Evolutionary conservation across 2,797 vertebrate species (phyloP).

Genomic region (Pteronotus mesoamericanus): DNA sequence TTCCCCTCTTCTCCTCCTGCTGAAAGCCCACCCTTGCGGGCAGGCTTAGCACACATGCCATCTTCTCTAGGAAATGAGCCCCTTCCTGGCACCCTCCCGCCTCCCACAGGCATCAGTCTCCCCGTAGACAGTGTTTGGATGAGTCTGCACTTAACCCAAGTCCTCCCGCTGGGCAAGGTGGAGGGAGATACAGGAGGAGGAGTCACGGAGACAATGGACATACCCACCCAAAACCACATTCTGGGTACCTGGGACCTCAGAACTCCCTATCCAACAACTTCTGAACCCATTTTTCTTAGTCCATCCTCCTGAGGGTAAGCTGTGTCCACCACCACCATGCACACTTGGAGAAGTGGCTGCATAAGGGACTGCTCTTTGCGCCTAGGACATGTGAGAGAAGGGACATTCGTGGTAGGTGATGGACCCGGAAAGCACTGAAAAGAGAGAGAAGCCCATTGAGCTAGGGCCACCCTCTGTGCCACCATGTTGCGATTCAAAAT

Average conservation of each 20-base stretch:
- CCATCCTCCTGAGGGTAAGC: neutral
- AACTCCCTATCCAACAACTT: neutral
- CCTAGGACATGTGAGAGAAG: neutral
- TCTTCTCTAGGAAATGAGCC: neutral
- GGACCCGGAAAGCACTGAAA: neutral
- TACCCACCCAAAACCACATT: neutral
- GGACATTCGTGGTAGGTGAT: neutral
- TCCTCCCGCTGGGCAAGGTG: neutral
- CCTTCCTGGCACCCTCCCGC: neutral
- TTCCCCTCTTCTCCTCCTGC: neutral
- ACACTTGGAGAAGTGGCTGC: neutral
- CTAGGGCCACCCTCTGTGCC: neutral
- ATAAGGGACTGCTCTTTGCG: neutral
- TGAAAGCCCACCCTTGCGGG: neutral
- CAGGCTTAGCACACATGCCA: neutral
- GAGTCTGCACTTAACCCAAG: neutral
- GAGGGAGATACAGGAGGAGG: neutral
- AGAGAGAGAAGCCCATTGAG: neutral
- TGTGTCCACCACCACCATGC: neutral
- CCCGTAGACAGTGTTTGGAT: neutral
- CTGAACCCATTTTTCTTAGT: neutral
- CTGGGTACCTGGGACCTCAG: neutral
- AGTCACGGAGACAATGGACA: neutral
- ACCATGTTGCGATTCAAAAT: neutral
- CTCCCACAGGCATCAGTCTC: neutral